Evolutionary conservation across 2,113 vertebrate species (phyloP).

Genomic region (Platysternon megacephalum): DNA sequence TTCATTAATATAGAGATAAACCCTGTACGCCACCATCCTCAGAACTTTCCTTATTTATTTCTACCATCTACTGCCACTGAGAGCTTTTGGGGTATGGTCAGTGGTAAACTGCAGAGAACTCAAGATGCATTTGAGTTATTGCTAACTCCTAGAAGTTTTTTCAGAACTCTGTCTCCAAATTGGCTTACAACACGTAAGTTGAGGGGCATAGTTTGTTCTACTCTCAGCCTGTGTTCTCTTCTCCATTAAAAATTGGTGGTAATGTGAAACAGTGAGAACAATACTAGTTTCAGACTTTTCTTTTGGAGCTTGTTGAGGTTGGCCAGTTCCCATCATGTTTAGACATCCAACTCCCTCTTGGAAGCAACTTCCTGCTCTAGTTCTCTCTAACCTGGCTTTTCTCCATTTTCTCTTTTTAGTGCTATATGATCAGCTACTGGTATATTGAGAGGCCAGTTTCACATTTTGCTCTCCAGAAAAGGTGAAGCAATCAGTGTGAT

Average conservation of each 20-base stretch:
- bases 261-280: accelerated
- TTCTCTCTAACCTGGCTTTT: background rate
- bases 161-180: background rate
- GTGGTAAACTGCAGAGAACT: background rate
- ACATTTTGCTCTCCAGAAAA: background rate
- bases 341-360: background rate
- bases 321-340: background rate
- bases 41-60: background rate
- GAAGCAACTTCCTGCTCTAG: background rate
- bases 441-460: background rate
- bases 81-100: background rate
- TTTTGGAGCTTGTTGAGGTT: background rate
- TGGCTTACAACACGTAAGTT: background rate
- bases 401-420: background rate
- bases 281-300: background rate
- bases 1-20: background rate
- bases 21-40: background rate
- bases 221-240: background rate
- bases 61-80: background rate
- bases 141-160: background rate
- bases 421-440: background rate
- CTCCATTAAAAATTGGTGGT: background rate
- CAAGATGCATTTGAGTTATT: background rate
- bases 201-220: background rate
- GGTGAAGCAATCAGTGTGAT: background rate